Evolutionary conservation across 1,140 invertebrate genomes (phyloP).

Genomic region (Micrasema longulum): DNA sequence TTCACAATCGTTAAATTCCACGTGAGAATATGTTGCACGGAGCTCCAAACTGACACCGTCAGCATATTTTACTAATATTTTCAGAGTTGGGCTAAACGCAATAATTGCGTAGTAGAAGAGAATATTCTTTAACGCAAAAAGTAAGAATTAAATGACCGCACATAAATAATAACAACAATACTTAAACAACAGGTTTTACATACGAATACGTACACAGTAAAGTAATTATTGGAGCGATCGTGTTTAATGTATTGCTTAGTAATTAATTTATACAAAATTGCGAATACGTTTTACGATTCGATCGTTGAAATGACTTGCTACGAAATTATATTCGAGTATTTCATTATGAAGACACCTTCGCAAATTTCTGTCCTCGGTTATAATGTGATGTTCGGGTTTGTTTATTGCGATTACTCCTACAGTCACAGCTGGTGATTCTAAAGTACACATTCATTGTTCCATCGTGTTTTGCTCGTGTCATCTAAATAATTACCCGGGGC

Average conservation of each 20-base stretch:
- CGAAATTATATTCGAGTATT: background rate
- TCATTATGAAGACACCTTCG: slow-evolving; percentile 9
- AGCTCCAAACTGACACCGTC: no score
- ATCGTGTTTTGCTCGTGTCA: no score
- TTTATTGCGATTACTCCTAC: no score
- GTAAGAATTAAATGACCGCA: background rate
- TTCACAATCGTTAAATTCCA: no score
- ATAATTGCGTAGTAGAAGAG: background rate
- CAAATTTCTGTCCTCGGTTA: slow-evolving; percentile 6
- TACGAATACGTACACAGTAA: no score
- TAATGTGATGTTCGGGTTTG: no score
- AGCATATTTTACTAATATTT: no score
- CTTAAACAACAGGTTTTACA: background rate
- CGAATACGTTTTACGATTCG: slow-evolving; percentile 4
- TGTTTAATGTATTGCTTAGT: slow-evolving; percentile 4
- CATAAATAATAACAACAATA: slow-evolving; percentile 8
- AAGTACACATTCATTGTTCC: no score
- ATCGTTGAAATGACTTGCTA: background rate
- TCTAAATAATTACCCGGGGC: no score
- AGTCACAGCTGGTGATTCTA: no score
- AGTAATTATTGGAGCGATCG: background rate
- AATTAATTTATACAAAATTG: slow-evolving; percentile 3
- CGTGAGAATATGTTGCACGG: no score
- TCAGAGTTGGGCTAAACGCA: no score
- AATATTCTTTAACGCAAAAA: background rate